Evolutionary conservation across 1,140 invertebrate genomes (phyloP).

Genomic region (Himalopsyche phryganea): DNA sequence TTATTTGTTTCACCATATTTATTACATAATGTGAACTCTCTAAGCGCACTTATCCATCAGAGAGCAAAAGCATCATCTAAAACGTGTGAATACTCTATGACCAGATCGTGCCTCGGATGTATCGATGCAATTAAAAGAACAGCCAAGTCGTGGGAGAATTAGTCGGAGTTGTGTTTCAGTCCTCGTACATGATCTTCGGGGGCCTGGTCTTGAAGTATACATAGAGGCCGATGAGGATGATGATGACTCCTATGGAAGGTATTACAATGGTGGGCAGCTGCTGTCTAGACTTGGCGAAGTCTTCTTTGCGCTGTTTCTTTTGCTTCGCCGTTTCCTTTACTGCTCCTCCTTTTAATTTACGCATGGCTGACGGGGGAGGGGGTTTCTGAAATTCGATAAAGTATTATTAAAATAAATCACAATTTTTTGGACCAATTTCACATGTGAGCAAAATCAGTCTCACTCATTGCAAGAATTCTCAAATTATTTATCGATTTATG

Average conservation of each 20-base stretch:
- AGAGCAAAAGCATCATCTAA: too few species aligned
- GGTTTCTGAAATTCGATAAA: background rate
- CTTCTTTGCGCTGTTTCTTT: slow-evolving; percentile 76
- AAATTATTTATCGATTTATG: too few species aligned
- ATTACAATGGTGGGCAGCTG: slow-evolving; percentile 72
- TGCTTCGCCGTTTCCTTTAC: slow-evolving; percentile 80
- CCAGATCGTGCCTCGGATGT: too few species aligned
- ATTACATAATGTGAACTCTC: too few species aligned
- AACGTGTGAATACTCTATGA: too few species aligned
- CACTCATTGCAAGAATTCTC: too few species aligned
- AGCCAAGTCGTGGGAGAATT: background rate
- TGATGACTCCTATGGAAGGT: slow-evolving; percentile 65
- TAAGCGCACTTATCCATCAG: too few species aligned
- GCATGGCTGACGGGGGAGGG: slow-evolving; percentile 51
- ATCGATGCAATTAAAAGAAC: too few species aligned
- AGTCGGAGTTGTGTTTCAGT: slow-evolving; percentile 11
- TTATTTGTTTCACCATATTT: too few species aligned
- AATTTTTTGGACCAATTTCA: too few species aligned
- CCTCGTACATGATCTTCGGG: slow-evolving; percentile 42
- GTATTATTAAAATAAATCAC: background rate
- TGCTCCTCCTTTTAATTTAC: slow-evolving; percentile 74
- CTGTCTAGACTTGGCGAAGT: slow-evolving; percentile 74
- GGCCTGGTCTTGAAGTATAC: slow-evolving; percentile 76
- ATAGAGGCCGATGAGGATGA: slow-evolving; percentile 69
- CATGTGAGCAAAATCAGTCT: too few species aligned